Evolutionary conservation across 1,140 invertebrate species (phyloP).

Genomic region (Globodera ellingtonae): DNA sequence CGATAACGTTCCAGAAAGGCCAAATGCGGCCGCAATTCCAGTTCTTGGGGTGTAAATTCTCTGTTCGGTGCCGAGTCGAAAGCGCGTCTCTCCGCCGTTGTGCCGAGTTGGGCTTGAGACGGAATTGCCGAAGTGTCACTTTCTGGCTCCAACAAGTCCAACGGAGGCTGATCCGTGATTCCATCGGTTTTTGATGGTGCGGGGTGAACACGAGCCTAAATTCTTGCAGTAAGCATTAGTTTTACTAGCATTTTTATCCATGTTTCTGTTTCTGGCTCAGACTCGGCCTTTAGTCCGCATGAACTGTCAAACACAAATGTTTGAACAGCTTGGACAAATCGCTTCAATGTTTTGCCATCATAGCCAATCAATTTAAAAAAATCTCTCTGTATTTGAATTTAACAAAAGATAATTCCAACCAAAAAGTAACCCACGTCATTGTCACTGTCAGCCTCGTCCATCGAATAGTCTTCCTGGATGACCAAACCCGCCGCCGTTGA

Average conservation of each 20-base stretch:
- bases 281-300: conserved; percentile 29
- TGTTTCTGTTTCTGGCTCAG: conserved; percentile 11
- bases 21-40: conserved; percentile 12
- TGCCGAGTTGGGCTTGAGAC: neutral
- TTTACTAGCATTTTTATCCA: neutral
- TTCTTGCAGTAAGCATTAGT: neutral
- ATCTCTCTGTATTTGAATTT: neutral
- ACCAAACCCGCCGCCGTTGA: neutral
- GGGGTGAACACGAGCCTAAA: neutral
- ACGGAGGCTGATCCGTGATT: conserved; percentile 27
- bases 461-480: conserved; percentile 12
- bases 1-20: conserved; percentile 16
- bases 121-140: neutral
- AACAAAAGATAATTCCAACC: neutral
- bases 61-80: conserved; percentile 8
- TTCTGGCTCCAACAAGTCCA: conserved; percentile 23
- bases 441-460: conserved; percentile 19
- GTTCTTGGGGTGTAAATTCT: conserved; percentile 1
- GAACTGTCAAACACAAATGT: neutral
- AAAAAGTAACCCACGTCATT: neutral
- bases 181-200: neutral
- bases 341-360: neutral
- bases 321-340: conserved; percentile 9
- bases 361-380: neutral
- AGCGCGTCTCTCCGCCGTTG: neutral